Conservation (phyloP, 2,113 vertebrate genomes). For the Clupea harengus region DNA sequence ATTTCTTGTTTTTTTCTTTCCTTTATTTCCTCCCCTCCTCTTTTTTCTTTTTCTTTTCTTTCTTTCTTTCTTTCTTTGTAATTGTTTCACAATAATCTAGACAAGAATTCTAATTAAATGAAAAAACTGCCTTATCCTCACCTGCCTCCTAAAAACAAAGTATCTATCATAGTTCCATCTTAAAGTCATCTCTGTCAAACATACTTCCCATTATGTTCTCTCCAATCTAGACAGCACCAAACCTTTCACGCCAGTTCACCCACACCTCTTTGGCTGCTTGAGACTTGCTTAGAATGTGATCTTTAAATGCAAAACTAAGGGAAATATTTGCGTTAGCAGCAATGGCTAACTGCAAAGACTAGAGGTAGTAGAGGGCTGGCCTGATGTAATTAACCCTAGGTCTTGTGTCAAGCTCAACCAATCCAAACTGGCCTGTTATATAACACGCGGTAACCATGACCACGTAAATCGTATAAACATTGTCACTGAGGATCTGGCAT, state of each 20-base stretch:
- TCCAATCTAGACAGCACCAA: not conserved
- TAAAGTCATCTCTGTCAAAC: not conserved
- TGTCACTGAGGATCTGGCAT: not conserved
- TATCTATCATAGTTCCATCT: not conserved
- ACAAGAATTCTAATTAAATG: not conserved
- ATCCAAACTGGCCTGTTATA: not conserved
- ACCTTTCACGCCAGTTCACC: not conserved
- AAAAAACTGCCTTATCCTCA: not conserved
- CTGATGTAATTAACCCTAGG: not conserved
- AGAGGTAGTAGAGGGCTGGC: not conserved
- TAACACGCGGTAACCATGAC: not conserved
- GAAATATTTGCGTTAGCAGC: not conserved
- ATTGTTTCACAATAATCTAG: not conserved
- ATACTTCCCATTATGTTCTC: not conserved
- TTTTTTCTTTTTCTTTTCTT: not conserved
- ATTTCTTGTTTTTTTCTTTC: not conserved
- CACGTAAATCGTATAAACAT: not conserved
- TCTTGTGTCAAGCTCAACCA: slow-evolving; percentile 1
- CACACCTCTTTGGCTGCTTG: not conserved
- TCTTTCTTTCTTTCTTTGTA: not conserved
- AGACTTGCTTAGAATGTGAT: not conserved
- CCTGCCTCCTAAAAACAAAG: not conserved
- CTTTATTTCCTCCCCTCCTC: not conserved
- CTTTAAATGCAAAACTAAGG: not conserved
- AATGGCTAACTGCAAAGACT: not conserved